Conservation (phyloP, 2,113 vertebrate genomes). For the Rhinoptilus africanus region DNA sequence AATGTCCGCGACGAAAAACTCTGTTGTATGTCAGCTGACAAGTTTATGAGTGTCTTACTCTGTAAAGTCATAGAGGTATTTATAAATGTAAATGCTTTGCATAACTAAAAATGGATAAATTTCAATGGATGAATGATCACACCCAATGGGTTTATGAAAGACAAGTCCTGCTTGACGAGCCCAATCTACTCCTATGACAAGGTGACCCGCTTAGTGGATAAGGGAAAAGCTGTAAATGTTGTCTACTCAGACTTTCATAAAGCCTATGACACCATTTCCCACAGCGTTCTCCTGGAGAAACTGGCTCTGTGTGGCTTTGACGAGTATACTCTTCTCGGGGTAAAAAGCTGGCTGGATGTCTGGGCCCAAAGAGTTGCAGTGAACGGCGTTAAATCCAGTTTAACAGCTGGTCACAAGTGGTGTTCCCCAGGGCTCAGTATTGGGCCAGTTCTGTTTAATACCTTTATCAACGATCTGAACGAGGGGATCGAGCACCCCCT, state of each 20-base stretch:
- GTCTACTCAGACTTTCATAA: background rate
- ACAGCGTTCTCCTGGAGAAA: background rate
- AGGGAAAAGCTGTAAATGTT: background rate
- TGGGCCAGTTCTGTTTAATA: background rate
- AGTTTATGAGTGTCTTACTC: background rate
- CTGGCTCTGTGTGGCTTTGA: background rate
- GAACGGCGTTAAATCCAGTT: background rate
- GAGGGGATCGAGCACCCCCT: too few species aligned
- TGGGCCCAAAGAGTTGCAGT: background rate
- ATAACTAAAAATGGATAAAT: background rate
- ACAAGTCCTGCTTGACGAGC: background rate
- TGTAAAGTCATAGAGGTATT: background rate
- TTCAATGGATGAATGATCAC: background rate
- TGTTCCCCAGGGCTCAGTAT: background rate
- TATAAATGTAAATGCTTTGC: background rate
- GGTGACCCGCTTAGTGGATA: background rate
- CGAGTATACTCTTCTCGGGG: background rate
- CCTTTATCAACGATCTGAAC: background rate
- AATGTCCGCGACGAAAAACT: background rate
- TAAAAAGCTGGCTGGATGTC: background rate
- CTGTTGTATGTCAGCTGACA: background rate
- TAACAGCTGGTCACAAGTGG: background rate
- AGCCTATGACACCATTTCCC: background rate
- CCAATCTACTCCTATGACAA: background rate
- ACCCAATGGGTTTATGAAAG: background rate